Conservation (phyloP, 2,113 vertebrate species). For the Anarrhichthys ocellatus region DNA sequence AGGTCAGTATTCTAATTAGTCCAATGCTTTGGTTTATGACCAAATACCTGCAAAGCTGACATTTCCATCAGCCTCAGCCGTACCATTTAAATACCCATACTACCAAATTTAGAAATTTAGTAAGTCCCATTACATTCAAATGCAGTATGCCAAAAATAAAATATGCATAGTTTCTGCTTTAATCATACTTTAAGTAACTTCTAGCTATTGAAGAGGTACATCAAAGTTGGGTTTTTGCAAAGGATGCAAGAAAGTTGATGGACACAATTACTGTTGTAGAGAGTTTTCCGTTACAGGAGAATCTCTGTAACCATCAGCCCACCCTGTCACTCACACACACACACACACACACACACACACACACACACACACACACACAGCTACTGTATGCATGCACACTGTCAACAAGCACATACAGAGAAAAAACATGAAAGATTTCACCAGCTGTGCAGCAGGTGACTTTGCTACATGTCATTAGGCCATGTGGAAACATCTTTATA, state of each 20-base stretch:
- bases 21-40: not conserved
- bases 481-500: conserved; percentile 45
- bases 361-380: not conserved
- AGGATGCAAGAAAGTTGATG: conserved; percentile 4
- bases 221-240: not conserved
- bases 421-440: conserved; percentile 28
- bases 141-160: too few relatives aligned
- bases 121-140: too few relatives aligned
- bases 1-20: not conserved
- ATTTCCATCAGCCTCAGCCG: not conserved
- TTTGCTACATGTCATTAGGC: conserved; percentile 53
- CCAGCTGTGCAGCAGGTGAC: conserved; percentile 44
- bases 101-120: too few relatives aligned
- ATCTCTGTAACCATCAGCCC: conserved; percentile 7
- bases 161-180: not conserved
- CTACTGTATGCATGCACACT: not conserved
- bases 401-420: not conserved
- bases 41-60: not conserved
- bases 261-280: conserved; percentile 1
- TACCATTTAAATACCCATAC: too few relatives aligned
- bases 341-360: not conserved
- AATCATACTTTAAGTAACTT: not conserved
- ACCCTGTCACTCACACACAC: not conserved
- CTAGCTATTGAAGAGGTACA: not conserved
- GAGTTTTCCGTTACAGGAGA: conserved; percentile 7